Percentiles rank a stretch among this genome's conserved stretches.
phyloP scores from a whole-genome alignment of 2,797 vertebrate genomes.

The Sparus aurata region DNA sequence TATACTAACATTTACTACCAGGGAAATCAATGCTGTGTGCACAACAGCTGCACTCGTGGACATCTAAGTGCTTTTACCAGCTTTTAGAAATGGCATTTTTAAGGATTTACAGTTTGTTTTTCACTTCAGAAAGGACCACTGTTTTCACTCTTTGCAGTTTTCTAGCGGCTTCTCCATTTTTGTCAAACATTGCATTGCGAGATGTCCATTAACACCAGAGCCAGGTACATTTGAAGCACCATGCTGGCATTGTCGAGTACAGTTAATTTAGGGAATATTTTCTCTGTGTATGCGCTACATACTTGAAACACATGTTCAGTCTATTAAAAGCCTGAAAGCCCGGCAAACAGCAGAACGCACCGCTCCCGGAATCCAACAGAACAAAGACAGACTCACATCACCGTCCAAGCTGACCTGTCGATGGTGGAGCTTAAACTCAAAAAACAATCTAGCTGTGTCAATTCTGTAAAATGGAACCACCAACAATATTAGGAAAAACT shows the following conservation, averaged over 20 bases:
- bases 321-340: slow-evolving; percentile 44
- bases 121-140: background rate
- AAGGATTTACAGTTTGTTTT: background rate
- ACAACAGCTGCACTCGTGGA: background rate
- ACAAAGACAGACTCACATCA: slow-evolving; percentile 3
- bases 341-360: slow-evolving; percentile 16
- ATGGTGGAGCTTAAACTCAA: slow-evolving; percentile 27
- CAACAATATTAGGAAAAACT: too few relatives aligned
- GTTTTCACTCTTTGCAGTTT: background rate
- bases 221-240: slow-evolving; percentile 10
- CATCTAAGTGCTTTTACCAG: background rate
- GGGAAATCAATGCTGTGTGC: background rate
- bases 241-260: background rate
- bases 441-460: too few relatives aligned
- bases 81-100: background rate
- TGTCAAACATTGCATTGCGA: background rate
- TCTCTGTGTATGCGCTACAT: background rate
- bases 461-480: too few relatives aligned
- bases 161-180: background rate
- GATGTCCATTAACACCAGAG: slow-evolving; percentile 16
- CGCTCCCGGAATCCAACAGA: slow-evolving; percentile 10
- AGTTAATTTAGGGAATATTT: slow-evolving; percentile 8
- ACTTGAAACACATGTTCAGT: slow-evolving; percentile 38
- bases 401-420: background rate
- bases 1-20: background rate